These are phyloP conservation scores for Colinus virginianus DNA, from an alignment of 2,113 vertebrate genomes.

Conservation along the genomic window DNA sequence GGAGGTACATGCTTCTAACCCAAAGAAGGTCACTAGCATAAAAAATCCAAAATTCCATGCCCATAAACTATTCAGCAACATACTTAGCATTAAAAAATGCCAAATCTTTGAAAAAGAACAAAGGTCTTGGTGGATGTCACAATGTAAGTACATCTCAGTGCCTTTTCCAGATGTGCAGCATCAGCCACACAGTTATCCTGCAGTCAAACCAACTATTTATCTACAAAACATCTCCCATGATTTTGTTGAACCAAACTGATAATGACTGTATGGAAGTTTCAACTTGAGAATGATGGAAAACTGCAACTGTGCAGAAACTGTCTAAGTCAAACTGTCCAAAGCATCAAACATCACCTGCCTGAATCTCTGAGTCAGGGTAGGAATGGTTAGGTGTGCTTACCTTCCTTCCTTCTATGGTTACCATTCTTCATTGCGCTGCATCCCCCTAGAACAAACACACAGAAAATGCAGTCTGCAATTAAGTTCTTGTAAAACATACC, in stretches of 20 bases:
- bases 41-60: not conserved
- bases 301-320: fast-evolving
- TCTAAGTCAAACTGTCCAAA: not conserved
- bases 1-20: fast-evolving
- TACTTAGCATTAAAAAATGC: not conserved
- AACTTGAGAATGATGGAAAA: not conserved
- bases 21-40: not conserved
- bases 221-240: not conserved
- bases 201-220: not conserved
- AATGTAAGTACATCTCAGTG: not conserved
- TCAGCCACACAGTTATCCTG: not conserved
- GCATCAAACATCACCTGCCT: fast-evolving
- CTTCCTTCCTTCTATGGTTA: not conserved
- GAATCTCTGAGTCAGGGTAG: not conserved
- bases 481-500: not conserved
- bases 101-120: not conserved
- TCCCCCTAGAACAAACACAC: not conserved
- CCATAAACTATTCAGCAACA: not conserved
- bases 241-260: not conserved
- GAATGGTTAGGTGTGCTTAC: not conserved
- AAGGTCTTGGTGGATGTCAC: not conserved
- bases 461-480: not conserved
- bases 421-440: not conserved
- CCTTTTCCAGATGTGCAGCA: not conserved
- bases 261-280: not conserved